A percentile compares a stretch with the other conserved stretches of the same genome.
Conservation (phyloP, 2,888 invertebrate genomes). For the Agrochola circellaris region DNA sequence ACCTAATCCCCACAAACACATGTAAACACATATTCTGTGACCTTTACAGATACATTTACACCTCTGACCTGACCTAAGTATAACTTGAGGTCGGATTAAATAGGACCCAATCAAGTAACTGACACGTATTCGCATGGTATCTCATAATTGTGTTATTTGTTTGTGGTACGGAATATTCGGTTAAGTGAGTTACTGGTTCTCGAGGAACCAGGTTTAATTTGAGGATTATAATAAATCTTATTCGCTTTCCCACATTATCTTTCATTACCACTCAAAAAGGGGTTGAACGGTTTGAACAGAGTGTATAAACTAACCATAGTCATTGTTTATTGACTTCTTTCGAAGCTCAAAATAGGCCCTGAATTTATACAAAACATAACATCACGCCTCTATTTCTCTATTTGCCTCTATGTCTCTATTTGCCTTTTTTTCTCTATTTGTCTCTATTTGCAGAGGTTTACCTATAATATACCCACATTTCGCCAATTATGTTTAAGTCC, state of each 20-base stretch:
- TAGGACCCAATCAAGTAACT: conserved; percentile 28
- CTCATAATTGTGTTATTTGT: conserved; percentile 32
- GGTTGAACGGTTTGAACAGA: background rate
- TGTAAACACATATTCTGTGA: background rate
- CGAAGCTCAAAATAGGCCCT: too few relatives aligned
- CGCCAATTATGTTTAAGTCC: too few relatives aligned
- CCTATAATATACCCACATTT: too few relatives aligned
- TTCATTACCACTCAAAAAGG: background rate
- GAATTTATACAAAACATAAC: too few relatives aligned
- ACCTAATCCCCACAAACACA: background rate
- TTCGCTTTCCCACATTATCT: background rate
- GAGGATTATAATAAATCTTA: background rate
- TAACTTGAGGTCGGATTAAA: conserved; percentile 37
- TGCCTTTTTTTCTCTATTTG: too few relatives aligned
- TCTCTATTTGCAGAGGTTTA: too few relatives aligned
- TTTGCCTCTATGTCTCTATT: too few relatives aligned
- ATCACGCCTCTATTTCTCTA: too few relatives aligned
- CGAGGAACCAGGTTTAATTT: background rate
- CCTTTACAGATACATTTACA: conserved; percentile 7
- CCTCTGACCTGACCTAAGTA: background rate
- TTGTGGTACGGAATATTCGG: conserved; percentile 5
- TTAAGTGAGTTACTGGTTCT: conserved; percentile 6
- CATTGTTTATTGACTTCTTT: background rate
- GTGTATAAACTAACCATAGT: background rate
- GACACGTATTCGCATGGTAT: conserved; percentile 15